Percentiles rank a stretch among this genome's conserved stretches.
These are phyloP conservation scores for Acanthopleura granulata DNA, from an alignment of 2,888 invertebrate genomes.

Conservation along the genomic window DNA sequence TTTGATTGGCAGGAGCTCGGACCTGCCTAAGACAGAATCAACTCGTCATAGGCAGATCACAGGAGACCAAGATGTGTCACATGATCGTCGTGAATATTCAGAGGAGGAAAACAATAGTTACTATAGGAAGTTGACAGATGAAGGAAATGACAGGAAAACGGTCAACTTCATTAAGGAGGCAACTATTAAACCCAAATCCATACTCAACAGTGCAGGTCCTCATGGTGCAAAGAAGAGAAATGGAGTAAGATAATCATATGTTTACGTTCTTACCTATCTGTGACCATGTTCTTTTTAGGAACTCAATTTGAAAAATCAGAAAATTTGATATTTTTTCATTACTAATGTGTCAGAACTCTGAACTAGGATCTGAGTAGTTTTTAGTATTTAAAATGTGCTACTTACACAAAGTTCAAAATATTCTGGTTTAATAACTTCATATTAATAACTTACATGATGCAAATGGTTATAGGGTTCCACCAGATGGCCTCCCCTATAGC, in stretches of 20 bases:
- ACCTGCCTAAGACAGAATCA: neutral
- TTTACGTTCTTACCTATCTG: neutral
- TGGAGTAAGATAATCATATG: neutral
- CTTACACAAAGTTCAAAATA: neutral
- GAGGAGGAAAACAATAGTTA: constrained; percentile 26
- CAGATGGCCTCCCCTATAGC: too few species aligned
- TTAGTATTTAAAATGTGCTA: neutral
- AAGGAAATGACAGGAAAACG: constrained; percentile 52
- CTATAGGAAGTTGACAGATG: constrained; percentile 41
- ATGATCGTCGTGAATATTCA: neutral
- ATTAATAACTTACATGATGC: neutral
- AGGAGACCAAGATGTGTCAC: neutral
- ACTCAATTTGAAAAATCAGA: too few species aligned
- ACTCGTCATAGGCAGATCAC: too few species aligned
- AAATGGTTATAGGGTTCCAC: too few species aligned
- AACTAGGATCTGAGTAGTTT: neutral
- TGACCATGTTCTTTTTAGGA: neutral
- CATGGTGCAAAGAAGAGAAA: constrained; percentile 35
- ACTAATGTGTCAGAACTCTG: neutral
- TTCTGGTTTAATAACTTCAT: neutral
- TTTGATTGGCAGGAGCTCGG: neutral
- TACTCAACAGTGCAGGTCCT: constrained; percentile 41
- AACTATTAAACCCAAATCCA: constrained; percentile 49
- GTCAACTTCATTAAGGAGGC: constrained; percentile 49
- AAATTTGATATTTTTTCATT: neutral